Base-by-base conservation (phyloP, 2,797 vertebrate species). In the Miichthys miiuy region DNA sequence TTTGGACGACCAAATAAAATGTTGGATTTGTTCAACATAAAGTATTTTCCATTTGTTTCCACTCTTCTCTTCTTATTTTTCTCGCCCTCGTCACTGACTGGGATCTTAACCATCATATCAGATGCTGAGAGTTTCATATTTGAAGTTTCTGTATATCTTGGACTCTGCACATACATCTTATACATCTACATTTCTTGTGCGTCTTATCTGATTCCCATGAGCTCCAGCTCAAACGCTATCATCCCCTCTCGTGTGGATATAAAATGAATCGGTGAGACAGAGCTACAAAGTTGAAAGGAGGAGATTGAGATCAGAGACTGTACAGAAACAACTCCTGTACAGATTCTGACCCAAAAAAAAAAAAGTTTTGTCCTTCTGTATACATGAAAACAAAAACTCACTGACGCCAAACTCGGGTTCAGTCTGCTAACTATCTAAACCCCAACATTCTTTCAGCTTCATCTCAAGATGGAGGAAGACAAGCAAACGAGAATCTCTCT, bases 391-490 rank as follows among this genome's bases (percentile, higher is more conserved):
- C 71, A 68, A 70, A 71, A 72, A 50, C 42, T 48, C 25, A n/a
- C 11, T 73, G 55, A 56, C 21, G 10, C 75, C 61, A 60, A 69
- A 14, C 42, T 83, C 27, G 46, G 30, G 67, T 68, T 72, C 30
- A 84, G 80, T 50, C 21, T 27, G 41, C 27, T 20, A 8, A 48
- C 56, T 61, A 60, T 86, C 42, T 68, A 52, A 73, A 78, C 48
- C 20, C 42, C 60, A 58, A 62, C 79, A 86, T 89, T 89, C 83
- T 44, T 86, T 38, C 34, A 54, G 72, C 63, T 81, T 73, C 62
- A 13, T 72, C 63, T 70, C 44, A 44, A 47, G 46, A 55, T 66
- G 66, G 68, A 56, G 44, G 60, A 77, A 64, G 48, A 79, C 65
- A 55, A 77, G 72, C 25, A 6, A 44, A 72, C 42, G 44, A 77